phyloP scores from a whole-genome alignment of 2,797 vertebrate genomes.

The Fundulus diaphanus region DNA sequence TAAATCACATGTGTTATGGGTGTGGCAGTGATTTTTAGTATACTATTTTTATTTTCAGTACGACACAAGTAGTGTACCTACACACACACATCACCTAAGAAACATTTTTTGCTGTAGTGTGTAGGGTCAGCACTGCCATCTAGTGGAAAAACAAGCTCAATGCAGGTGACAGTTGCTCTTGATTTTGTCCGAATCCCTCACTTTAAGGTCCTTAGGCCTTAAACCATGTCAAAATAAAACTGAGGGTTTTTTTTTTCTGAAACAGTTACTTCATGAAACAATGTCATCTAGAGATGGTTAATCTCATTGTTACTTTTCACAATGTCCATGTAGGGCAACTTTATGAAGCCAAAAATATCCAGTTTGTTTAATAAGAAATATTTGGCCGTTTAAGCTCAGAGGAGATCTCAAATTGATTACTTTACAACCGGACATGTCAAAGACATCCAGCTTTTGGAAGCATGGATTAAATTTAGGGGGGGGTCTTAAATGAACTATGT shows the following conservation, averaged over 20 bases:
- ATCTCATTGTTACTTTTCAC: no score
- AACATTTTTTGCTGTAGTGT: neutral
- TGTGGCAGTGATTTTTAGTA: neutral
- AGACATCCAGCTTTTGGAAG: no score
- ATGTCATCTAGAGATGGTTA: neutral
- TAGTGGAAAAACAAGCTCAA: constrained; percentile 34
- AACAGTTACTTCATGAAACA: neutral
- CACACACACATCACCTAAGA: no score
- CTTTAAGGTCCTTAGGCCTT: neutral
- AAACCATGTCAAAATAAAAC: no score
- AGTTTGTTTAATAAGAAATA: no score
- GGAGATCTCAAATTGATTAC: no score
- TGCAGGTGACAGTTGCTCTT: neutral
- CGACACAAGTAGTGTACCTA: neutral
- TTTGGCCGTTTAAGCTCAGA: no score
- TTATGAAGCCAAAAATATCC: no score
- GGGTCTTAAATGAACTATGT: no score
- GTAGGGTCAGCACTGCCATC: constrained; percentile 41
- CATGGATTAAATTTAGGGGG: no score
- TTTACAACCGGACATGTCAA: no score
- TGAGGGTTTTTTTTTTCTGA: neutral
- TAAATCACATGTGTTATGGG: neutral
- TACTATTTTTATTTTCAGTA: neutral
- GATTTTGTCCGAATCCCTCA: neutral
- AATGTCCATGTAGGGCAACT: no score